A percentile compares a stretch with the other conserved stretches of the same genome.
Evolutionary conservation across 2,797 vertebrate genomes (phyloP).

Genomic region (Sebastes elongatus): DNA sequence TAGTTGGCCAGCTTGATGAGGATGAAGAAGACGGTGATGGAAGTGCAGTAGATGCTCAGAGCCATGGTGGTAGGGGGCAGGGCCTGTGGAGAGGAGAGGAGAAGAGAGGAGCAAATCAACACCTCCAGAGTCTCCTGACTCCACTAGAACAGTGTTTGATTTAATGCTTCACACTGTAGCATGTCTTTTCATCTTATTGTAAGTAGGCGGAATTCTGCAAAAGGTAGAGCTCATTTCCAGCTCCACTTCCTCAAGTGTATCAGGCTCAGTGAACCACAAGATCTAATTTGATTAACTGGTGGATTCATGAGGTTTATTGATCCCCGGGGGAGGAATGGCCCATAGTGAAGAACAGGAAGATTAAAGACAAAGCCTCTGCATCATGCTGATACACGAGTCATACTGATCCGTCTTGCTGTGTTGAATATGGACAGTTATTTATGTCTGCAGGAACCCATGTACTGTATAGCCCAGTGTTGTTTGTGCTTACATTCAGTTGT

Average conservation of each 20-base stretch:
- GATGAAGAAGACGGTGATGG: constrained; percentile 91
- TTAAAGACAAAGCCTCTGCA: constrained; percentile 22
- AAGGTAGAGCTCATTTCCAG: neutral
- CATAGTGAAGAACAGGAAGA: constrained; percentile 14
- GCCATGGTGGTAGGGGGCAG: constrained; percentile 90
- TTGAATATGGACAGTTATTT: neutral
- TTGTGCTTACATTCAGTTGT: neutral
- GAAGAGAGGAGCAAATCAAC: neutral
- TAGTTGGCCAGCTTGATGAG: constrained; percentile 94
- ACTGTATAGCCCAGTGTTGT: neutral
- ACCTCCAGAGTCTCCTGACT: neutral
- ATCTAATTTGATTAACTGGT: constrained; percentile 26
- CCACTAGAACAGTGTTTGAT: neutral
- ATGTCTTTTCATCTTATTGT: neutral
- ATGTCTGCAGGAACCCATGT: neutral
- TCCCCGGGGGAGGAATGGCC: neutral
- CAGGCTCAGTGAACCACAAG: neutral
- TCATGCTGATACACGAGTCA: constrained; percentile 35
- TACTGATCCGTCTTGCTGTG: constrained; percentile 3
- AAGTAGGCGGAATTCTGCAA: neutral
- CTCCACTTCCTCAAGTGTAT: neutral
- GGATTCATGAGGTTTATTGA: constrained; percentile 32
- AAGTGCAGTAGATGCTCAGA: constrained; percentile 92
- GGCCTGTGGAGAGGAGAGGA: constrained; percentile 79
- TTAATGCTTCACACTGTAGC: neutral